phyloP scores from a whole-genome alignment of 2,888 invertebrate genomes.

The Conistra vaccinii region DNA sequence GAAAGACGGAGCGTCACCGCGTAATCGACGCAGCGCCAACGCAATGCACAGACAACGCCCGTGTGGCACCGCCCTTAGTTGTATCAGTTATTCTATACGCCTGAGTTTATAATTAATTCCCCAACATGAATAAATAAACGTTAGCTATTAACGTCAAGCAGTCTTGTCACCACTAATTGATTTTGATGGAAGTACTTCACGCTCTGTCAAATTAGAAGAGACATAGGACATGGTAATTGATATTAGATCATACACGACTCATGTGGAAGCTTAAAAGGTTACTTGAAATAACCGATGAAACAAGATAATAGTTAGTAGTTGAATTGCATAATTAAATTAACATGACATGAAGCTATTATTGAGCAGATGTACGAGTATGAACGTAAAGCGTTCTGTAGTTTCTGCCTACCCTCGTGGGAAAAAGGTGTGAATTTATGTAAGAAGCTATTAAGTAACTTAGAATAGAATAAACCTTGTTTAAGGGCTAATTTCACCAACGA shows the following conservation, averaged over 20 bases:
- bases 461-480: too few species aligned
- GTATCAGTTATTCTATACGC: neutral
- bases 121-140: neutral
- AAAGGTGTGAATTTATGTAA: too few species aligned
- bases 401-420: too few species aligned
- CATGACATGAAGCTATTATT: neutral
- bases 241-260: conserved; percentile 4
- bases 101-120: conserved; percentile 6
- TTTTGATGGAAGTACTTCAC: conserved; percentile 20
- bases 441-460: too few species aligned
- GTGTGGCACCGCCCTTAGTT: too few species aligned
- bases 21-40: too few species aligned
- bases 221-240: conserved; percentile 23
- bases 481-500: too few species aligned
- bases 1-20: too few species aligned
- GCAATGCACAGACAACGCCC: too few species aligned
- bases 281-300: conserved; percentile 7
- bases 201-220: neutral
- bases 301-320: neutral
- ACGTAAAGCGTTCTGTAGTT: neutral
- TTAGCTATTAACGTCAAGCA: conserved; percentile 3
- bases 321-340: neutral
- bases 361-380: neutral
- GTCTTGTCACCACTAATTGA: conserved; percentile 34
- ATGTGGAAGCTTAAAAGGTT: neutral